These are phyloP conservation scores for Pterois miles DNA, from an alignment of 2,797 vertebrate genomes.

Conservation along the genomic window DNA sequence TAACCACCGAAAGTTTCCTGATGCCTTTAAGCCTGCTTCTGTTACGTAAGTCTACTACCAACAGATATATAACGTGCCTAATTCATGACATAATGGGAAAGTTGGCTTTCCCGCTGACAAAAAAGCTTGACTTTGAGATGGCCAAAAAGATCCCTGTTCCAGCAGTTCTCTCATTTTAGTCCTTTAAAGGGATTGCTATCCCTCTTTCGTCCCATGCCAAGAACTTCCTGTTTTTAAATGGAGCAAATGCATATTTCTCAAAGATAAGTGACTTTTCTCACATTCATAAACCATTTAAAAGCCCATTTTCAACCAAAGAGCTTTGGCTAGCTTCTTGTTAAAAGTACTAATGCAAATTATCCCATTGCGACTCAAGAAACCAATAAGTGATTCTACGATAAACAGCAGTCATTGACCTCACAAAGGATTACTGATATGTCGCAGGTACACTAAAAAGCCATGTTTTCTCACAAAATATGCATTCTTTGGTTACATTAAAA, in stretches of 20 bases:
- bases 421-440: slow-evolving; percentile 23
- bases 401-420: slow-evolving; percentile 24
- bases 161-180: slow-evolving; percentile 78
- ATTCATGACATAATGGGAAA: slow-evolving; percentile 56
- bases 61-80: slow-evolving; percentile 48
- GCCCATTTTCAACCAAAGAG: neutral
- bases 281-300: slow-evolving; percentile 23
- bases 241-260: slow-evolving; percentile 83
- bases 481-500: slow-evolving; percentile 68
- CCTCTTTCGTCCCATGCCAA: slow-evolving; percentile 82
- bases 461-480: slow-evolving; percentile 84
- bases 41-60: slow-evolving; percentile 43
- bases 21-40: slow-evolving; percentile 51
- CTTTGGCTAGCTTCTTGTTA: slow-evolving; percentile 4
- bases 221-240: slow-evolving; percentile 49
- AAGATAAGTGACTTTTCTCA: slow-evolving; percentile 76
- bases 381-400: neutral
- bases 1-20: slow-evolving; percentile 56
- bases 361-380: slow-evolving; percentile 25
- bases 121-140: slow-evolving; percentile 74
- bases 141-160: slow-evolving; percentile 77
- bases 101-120: slow-evolving; percentile 60
- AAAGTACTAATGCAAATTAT: slow-evolving; percentile 22
- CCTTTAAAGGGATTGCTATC: slow-evolving; percentile 81
- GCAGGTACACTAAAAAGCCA: slow-evolving; percentile 61